Base-by-base conservation (phyloP, 2,797 vertebrate genomes). In the Micropoecilia bifurca region DNA sequence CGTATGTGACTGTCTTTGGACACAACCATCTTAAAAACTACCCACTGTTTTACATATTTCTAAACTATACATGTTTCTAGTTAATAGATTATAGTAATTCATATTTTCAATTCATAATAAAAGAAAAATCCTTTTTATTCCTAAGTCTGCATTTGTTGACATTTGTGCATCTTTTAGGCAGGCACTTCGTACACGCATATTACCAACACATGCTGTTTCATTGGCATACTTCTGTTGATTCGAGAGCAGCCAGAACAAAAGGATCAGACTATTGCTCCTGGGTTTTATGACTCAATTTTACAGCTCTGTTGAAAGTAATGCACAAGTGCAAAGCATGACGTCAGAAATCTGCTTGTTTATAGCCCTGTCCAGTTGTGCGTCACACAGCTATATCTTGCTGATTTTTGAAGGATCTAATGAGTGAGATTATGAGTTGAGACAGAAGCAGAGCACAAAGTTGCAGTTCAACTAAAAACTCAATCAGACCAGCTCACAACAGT, bases 401-500 rank as follows among this genome's bases (percentile, higher is more conserved):
- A 73, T 75, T 48, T 71, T 46, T 28, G 10, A 18, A 47, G 66
- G 10, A 78, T 30, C 69, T 81, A 50, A 72, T 6, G 63, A 69
- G 41, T 77, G 7, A 73, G 12, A 71, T 77, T 77, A 36, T 45
- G 47, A 83, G 82, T 45, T 48, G 41, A 83, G 61, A 80, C 33
- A 79, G 45, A 77, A 78, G 82, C 30, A 61, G 30, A 78, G 41
- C 47, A n/a, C 69, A 75, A 78, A 74, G 57, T 84, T 75, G 73
- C 78, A 68, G 74, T 47, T 78, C 79, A 57, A 71, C 71, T 81
- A 55, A 61, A 84, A 91, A 88, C 82, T 87, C 84, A 90, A 86
- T 88, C 76, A 86, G 69, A 83, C 74, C 66, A 84, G 82, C 80
- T 88, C 81, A 80, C 80, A 82, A 88, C 75, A 83, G 83, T 83